These are phyloP conservation scores for Myrmecobius fasciatus DNA, from an alignment of 2,113 vertebrate genomes.

Conservation along the genomic window DNA sequence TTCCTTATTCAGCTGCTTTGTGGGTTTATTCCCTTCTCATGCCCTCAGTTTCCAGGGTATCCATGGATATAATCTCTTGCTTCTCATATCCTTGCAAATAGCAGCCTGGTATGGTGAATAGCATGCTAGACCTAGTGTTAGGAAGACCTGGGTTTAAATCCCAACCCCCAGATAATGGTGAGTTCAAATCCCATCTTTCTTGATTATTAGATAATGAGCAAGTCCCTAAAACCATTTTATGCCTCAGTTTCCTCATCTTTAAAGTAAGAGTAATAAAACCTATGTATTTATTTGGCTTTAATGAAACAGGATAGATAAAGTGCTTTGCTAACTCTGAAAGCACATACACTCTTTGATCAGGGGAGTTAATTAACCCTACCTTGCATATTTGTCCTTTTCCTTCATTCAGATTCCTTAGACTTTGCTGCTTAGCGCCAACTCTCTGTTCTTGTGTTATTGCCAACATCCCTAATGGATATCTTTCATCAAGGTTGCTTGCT, in stretches of 20 bases:
- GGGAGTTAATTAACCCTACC: not conserved
- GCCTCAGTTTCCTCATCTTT: not conserved
- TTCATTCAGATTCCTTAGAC: not conserved
- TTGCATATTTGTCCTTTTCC: not conserved
- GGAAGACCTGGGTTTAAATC: not conserved
- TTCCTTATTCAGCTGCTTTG: constrained; percentile 62
- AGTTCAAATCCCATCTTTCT: not conserved
- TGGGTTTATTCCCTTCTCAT: constrained; percentile 5
- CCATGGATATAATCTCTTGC: constrained; percentile 19
- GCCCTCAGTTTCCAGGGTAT: constrained; percentile 7
- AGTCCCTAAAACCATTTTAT: not conserved
- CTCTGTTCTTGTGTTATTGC: constrained; percentile 20
- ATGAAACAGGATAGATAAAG: not conserved
- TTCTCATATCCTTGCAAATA: constrained; percentile 5
- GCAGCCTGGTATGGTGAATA: not conserved
- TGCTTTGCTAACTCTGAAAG: not conserved
- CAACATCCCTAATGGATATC: not conserved
- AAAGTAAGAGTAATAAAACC: not conserved
- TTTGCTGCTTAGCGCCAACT: not conserved
- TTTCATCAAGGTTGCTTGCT: not conserved
- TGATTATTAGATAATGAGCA: not conserved
- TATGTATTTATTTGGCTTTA: not conserved
- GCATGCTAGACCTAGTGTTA: not conserved
- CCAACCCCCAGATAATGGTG: not conserved
- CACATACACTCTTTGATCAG: not conserved